A percentile compares a stretch with the other conserved stretches of the same genome.
These are phyloP conservation scores for Limonius californicus DNA, from an alignment of 1,140 invertebrate genomes.

Conservation along the genomic window DNA sequence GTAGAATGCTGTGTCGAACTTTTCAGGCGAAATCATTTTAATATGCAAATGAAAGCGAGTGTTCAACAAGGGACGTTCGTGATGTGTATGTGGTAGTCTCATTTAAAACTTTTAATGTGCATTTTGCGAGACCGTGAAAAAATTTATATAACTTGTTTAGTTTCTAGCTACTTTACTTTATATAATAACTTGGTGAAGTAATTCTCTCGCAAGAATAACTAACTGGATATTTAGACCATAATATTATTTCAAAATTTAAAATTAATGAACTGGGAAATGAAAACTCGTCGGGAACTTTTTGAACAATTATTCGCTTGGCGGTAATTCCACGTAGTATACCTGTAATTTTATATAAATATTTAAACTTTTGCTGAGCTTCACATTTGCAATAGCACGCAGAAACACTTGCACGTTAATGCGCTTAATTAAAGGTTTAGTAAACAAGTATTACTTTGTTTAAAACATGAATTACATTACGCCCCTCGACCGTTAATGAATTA, in stretches of 20 bases:
- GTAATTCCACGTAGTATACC: no score
- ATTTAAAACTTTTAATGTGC: conserved; percentile 12
- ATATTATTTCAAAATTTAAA: conserved; percentile 1
- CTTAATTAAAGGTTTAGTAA: no score
- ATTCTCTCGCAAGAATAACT: conserved; percentile 3
- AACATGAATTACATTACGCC: no score
- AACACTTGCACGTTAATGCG: no score
- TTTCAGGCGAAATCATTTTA: conserved; percentile 8
- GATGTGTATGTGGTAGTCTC: conserved; percentile 8
- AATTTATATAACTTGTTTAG: conserved; percentile 10
- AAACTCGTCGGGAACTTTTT: not conserved
- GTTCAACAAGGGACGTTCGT: conserved; percentile 9
- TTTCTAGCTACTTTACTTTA: conserved; percentile 3
- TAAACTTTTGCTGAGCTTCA: no score
- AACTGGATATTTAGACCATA: not conserved
- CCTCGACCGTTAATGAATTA: no score
- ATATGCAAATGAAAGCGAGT: conserved; percentile 12
- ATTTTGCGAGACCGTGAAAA: conserved; percentile 12
- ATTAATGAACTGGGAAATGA: conserved; percentile 12
- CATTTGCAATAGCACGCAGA: no score
- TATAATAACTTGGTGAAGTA: conserved; percentile 2
- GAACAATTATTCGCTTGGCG: no score
- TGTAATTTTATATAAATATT: no score
- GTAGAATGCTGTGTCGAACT: conserved; percentile 2
- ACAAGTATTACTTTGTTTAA: no score